Percentiles rank a stretch among this genome's conserved stretches.
Conservation (phyloP, 2,888 invertebrate species). For the Spatulosminthurus flaviceps region DNA sequence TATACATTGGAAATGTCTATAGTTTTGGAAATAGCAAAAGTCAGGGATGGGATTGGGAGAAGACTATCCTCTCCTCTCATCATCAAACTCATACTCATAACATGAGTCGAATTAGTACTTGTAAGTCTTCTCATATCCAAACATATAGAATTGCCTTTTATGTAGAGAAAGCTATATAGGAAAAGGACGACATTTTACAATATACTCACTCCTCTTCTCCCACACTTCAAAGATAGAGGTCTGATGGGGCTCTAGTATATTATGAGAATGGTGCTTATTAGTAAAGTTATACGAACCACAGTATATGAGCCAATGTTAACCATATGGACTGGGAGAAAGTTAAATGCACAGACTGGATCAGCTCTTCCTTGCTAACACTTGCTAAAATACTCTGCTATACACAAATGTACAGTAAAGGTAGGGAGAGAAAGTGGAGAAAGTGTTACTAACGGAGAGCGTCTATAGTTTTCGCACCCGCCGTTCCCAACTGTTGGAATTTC, state of each 20-base stretch:
- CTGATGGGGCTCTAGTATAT: background rate
- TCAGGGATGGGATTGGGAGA: background rate
- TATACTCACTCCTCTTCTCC: background rate
- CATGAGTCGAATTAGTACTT: conserved; percentile 33
- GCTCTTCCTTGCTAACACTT: no score
- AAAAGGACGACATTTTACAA: conserved; percentile 32
- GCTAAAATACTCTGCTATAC: no score
- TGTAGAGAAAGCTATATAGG: no score
- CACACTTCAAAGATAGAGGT: background rate
- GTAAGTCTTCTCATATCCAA: conserved; percentile 2
- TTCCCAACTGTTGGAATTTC: conserved; percentile 31
- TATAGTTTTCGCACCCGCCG: conserved; percentile 9
- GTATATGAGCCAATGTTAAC: background rate
- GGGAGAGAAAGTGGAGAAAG: background rate
- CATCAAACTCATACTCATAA: conserved; percentile 28
- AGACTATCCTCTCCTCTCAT: conserved; percentile 27
- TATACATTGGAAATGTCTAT: no score
- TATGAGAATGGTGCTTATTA: background rate
- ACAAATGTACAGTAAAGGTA: background rate
- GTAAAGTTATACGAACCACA: conserved; percentile 8
- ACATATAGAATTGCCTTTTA: background rate
- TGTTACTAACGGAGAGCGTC: background rate
- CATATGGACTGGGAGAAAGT: no score
- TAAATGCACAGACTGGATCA: no score
- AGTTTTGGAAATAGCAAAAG: no score